Percentiles rank a stretch among this genome's conserved stretches.
Evolutionary conservation across 2,888 invertebrate species (phyloP).

Genomic region (Melieria omissa): DNA sequence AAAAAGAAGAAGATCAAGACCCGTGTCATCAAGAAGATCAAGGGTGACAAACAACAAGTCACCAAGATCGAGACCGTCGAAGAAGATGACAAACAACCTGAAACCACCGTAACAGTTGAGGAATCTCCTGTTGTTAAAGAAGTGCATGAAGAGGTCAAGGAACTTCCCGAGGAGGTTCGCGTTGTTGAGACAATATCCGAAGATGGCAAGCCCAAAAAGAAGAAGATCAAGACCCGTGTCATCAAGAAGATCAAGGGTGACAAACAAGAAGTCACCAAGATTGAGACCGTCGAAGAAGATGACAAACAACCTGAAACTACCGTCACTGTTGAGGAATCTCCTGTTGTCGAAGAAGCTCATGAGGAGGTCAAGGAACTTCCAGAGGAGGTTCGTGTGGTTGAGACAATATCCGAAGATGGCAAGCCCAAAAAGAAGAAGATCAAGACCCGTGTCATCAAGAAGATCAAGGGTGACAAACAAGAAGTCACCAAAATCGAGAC

Average conservation of each 20-base stretch:
- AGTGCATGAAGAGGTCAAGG: constrained; percentile 50
- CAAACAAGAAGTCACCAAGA: constrained; percentile 45
- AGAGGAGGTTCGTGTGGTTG: constrained; percentile 63
- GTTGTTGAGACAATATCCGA: constrained; percentile 53
- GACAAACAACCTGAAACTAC: constrained; percentile 51
- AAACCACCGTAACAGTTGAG: constrained; percentile 59
- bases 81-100: constrained; percentile 55
- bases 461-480: constrained; percentile 45
- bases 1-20: constrained; percentile 62
- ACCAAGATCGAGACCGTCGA: constrained; percentile 58
- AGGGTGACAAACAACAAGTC: constrained; percentile 50
- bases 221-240: constrained; percentile 57
- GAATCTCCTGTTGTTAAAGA: constrained; percentile 63
- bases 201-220: constrained; percentile 56
- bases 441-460: constrained; percentile 60
- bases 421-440: constrained; percentile 58
- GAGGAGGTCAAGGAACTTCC: constrained; percentile 50
- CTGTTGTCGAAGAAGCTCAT: constrained; percentile 41
- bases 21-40: constrained; percentile 53
- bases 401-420: constrained; percentile 64
- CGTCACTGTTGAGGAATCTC: constrained; percentile 58
- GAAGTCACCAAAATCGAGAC: constrained; percentile 60
- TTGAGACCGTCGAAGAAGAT: constrained; percentile 55
- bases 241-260: constrained; percentile 56
- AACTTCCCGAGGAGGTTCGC: constrained; percentile 49